phyloP scores from a whole-genome alignment of 2,888 invertebrate genomes.

The Pseudococcus longispinus region DNA sequence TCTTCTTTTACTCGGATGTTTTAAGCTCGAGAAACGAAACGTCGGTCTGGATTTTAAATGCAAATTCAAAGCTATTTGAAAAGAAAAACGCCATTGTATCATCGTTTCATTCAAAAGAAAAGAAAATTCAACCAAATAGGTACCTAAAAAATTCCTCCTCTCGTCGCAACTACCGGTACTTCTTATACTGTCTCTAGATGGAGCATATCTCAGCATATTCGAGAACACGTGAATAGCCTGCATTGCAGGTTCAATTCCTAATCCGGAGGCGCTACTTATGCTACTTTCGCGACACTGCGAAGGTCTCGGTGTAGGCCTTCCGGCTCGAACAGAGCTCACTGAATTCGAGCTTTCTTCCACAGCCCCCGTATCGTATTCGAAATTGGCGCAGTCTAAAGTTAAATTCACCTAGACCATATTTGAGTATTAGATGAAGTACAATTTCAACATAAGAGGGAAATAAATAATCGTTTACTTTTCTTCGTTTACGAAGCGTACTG shows the following conservation, averaged over 20 bases:
- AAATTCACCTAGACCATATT: slow-evolving; percentile 62
- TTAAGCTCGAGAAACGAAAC: slow-evolving; percentile 61
- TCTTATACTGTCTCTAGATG: slow-evolving; percentile 62
- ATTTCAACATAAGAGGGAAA: background rate
- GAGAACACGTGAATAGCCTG: slow-evolving; percentile 62
- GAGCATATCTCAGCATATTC: slow-evolving; percentile 61
- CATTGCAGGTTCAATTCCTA: slow-evolving; percentile 61
- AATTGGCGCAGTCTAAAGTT: slow-evolving; percentile 63
- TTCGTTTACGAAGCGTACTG: slow-evolving; percentile 62
- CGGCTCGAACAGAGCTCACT: background rate
- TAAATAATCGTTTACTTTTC: slow-evolving; percentile 61
- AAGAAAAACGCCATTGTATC: background rate
- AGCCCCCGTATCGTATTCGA: slow-evolving; percentile 58
- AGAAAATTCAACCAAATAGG: background rate
- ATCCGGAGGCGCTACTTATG: slow-evolving; percentile 60
- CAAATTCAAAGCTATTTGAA: slow-evolving; percentile 58
- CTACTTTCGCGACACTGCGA: slow-evolving; percentile 59
- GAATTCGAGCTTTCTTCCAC: slow-evolving; percentile 53
- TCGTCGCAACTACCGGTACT: slow-evolving; percentile 61
- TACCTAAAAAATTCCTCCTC: slow-evolving; percentile 60
- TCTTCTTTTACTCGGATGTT: slow-evolving; percentile 61
- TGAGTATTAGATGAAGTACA: background rate
- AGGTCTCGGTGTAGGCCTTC: slow-evolving; percentile 51
- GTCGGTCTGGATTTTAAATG: slow-evolving; percentile 60
- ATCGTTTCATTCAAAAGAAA: background rate